A percentile compares a stretch with the other conserved stretches of the same genome.
Evolutionary conservation across 2,797 vertebrate genomes (phyloP).

Genomic region (Sternotherus odoratus): DNA sequence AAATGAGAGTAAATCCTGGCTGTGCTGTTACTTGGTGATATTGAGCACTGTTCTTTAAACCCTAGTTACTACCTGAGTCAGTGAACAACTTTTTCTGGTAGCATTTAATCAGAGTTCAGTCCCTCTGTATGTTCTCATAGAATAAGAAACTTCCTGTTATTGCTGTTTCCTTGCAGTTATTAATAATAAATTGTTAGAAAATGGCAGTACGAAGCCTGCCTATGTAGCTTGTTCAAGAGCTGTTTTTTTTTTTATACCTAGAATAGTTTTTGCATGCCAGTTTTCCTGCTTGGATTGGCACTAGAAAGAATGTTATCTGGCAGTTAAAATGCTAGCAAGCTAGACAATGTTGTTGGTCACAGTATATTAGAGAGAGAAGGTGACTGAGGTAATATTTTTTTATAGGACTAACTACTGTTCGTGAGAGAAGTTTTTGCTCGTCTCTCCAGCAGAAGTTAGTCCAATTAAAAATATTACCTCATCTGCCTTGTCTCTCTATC

Average conservation of each 20-base stretch:
- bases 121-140: conserved; percentile 37
- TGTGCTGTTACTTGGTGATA: background rate
- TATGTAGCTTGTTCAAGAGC: background rate
- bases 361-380: background rate
- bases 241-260: background rate
- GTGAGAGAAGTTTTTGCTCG: background rate
- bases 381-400: background rate
- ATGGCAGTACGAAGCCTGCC: background rate
- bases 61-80: background rate
- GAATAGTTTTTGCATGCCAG: background rate
- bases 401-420: background rate
- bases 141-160: background rate
- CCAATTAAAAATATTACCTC: background rate
- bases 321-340: background rate
- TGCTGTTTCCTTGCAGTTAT: conserved; percentile 51
- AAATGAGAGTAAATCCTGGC: background rate
- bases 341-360: background rate
- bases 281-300: conserved; percentile 51
- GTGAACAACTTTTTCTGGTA: background rate
- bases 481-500: background rate
- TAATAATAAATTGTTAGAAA: background rate
- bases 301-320: background rate
- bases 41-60: background rate
- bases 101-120: conserved; percentile 7
- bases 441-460: background rate